Evolutionary conservation across 2,113 vertebrate species (phyloP).

Genomic region (Nesogale talazaci): DNA sequence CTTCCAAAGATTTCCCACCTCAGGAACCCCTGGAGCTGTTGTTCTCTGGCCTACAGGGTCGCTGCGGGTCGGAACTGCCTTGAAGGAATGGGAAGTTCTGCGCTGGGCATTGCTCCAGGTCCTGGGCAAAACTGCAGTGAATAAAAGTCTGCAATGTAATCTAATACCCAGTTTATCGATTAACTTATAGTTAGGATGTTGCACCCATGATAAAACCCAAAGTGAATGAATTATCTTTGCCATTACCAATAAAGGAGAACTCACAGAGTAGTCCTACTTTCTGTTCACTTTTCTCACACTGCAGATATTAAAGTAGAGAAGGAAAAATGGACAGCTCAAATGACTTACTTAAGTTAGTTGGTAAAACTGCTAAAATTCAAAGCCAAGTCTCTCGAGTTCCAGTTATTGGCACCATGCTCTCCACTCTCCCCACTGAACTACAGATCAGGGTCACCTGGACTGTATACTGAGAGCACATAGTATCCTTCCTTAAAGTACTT

Average conservation of each 20-base stretch:
- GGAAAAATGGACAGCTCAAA: neutral
- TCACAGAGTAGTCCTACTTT: neutral
- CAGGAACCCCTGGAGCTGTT: no score
- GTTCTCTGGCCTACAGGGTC: no score
- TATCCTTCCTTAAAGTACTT: neutral
- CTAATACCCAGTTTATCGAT: neutral
- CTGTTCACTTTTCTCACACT: neutral
- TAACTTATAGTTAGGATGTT: neutral
- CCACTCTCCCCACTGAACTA: neutral
- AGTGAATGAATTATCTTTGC: conserved; percentile 4
- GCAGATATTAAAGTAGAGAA: neutral
- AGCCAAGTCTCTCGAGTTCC: neutral
- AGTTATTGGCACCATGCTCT: neutral
- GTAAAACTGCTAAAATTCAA: conserved; percentile 14
- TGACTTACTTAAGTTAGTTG: neutral
- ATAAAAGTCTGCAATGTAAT: no score
- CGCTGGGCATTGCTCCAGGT: no score
- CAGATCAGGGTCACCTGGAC: neutral
- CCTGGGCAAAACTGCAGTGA: no score
- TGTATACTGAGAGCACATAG: neutral
- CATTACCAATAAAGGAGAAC: neutral
- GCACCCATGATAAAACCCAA: neutral
- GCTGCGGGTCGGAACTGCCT: no score
- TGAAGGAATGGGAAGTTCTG: no score
- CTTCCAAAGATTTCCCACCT: no score